Base-by-base conservation (phyloP, 37 sponge, comb jelly and placozoan species). In the Beroe forskalii region DNA sequence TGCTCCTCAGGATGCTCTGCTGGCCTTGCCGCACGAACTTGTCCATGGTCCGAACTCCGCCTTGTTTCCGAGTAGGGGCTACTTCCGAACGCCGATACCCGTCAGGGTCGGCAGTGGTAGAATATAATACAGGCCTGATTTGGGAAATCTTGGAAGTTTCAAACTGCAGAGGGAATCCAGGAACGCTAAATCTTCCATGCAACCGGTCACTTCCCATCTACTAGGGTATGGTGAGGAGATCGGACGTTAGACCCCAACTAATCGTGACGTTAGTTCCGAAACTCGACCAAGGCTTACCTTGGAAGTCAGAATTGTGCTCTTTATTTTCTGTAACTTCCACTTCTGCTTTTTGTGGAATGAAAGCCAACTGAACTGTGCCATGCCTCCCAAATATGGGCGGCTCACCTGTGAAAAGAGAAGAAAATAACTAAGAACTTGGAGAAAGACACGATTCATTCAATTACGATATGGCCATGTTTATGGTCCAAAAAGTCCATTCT, bases 291-390 rank as follows among this genome's bases (percentile, higher is more conserved):
- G 12, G 55, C 55, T 12, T 48, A 69, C 72, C 72, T 69, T 69
- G 39, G 27, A 14, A 32, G 72, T 32, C 2, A 48, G 2, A 48
- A 22, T 43, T 35, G 92, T 90, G 22, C 91, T 36, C 60, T 94
- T 75, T 33, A 92, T 90, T 20, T 61, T 36, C 91, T 91, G 92
- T 76, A 95, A 95, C 2, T 94, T n/a, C 90, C 91, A 90, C 99
- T 97, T 97, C 64, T 99, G 96, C 92, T 92, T 89, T 90, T 99
- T 99, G 89, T 99, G 99, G 76, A 92, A 99, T 0, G 60, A 67
- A 23, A 96, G 62, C 99, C 99, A 99, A 20, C 83, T 72, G 62
- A 95, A 93, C 76, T 80, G 86, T 6, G 55, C 55, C 17, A 25
- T 24, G 0, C 86, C 86, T 43, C 42, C 86, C 20, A 48, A 80